Base-by-base conservation (phyloP, 2,113 vertebrate species). In the Dasypus novemcinctus region DNA sequence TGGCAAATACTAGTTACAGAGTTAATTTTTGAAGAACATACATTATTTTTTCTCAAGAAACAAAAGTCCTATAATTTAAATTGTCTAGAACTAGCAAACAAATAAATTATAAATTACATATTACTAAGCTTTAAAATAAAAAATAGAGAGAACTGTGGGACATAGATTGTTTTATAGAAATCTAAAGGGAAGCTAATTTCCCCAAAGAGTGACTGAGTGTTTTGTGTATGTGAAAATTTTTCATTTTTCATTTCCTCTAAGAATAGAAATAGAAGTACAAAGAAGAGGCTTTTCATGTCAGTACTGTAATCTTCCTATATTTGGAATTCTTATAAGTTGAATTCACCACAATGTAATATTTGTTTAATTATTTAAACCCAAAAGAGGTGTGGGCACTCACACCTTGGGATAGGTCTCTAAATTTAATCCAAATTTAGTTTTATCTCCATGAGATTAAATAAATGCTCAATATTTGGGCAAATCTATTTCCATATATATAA, bases 301-400 rank as follows among this genome's bases (percentile, higher is more conserved):
- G 4, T 38, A 29, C 2, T 68, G 1, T 38, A n/a, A n/a, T 66
- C 4, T 29, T 36, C 21, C 23, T 27, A 69, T 18, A 36, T 41
- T 57, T 71, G 36, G 17, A 13, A 8, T n/a, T 41, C 57, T 86
- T 17, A 31, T 15, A 71, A 86, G 23, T 54, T 57, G 15, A 91
- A 2, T 0, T 14, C 20, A 59, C 14, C 3, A 17, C 2, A 46
- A 15, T 33, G 25, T 31, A 17, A 9, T 29, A 8, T 15, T n/a
- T 69, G n/a, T 23, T 12, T 31, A 71, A 21, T 4, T 29, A 38
- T 31, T 27, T 38, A 2, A 63, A 36, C 17, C 31, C 17, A 38
- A 6, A 29, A 63, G 25, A 38, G 17, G 5, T 54, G 9, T 64
- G 2, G 17, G 29, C 33, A n/a, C 20, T 27, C 10, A 14, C 9